phyloP scores from a whole-genome alignment of 2,888 invertebrate genomes.

The Agriopis marginaria region DNA sequence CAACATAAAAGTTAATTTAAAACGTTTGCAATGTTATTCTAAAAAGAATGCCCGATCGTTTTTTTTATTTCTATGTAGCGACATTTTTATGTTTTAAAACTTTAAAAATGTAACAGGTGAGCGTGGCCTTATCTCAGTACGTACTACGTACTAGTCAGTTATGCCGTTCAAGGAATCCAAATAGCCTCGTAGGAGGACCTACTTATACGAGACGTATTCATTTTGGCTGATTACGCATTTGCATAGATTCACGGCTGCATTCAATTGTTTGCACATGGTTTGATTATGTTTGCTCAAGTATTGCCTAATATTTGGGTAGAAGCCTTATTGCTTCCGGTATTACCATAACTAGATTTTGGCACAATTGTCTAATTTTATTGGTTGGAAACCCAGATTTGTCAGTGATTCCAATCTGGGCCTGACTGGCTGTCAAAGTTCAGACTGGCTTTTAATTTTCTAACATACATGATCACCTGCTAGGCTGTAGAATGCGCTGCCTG shows the following conservation, averaged over 20 bases:
- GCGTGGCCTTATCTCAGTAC: too few relatives aligned
- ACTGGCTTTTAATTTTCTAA: too few relatives aligned
- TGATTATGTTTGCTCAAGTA: conserved; percentile 24
- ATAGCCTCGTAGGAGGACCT: conserved; percentile 1
- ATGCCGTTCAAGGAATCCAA: background rate
- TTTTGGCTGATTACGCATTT: conserved; percentile 30
- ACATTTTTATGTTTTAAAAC: too few relatives aligned
- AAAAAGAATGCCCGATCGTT: too few relatives aligned
- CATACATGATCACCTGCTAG: too few relatives aligned
- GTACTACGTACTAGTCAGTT: too few relatives aligned
- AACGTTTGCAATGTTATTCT: too few relatives aligned
- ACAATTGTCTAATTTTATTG: background rate
- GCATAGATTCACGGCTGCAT: conserved; percentile 32
- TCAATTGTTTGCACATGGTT: conserved; percentile 22
- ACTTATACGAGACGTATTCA: conserved; percentile 7
- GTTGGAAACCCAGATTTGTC: background rate
- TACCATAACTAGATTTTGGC: background rate
- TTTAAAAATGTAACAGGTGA: too few relatives aligned
- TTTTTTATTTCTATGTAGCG: too few relatives aligned
- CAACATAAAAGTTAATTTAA: too few relatives aligned
- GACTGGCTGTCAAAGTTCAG: too few relatives aligned
- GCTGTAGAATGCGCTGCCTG: too few relatives aligned
- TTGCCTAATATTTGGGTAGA: conserved; percentile 14
- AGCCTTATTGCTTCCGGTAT: conserved; percentile 12
- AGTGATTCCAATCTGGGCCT: background rate